Evolutionary conservation across 2,113 vertebrate genomes (phyloP).

Genomic region (Marcusenius ussheri): DNA sequence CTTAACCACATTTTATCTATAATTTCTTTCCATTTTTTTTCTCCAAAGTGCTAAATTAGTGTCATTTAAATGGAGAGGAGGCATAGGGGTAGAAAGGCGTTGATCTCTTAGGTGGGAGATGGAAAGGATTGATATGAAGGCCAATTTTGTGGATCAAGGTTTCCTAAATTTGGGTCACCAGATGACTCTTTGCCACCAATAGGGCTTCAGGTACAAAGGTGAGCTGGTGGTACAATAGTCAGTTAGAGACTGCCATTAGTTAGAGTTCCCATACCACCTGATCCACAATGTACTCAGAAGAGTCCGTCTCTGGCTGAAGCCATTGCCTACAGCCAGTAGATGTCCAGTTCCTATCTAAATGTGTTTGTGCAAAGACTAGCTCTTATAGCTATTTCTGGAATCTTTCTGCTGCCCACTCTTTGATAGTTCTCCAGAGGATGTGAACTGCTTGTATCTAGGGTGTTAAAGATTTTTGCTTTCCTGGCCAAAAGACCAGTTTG

Average conservation of each 20-base stretch:
- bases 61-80: too few relatives aligned
- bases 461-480: background rate
- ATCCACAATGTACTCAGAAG: background rate
- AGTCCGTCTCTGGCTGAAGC: background rate
- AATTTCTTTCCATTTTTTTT: background rate
- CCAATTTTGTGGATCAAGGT: background rate
- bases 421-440: background rate
- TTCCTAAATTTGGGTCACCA: background rate
- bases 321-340: background rate
- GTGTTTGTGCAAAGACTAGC: background rate
- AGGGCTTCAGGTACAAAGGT: background rate
- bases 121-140: background rate
- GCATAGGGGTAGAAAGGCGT: background rate
- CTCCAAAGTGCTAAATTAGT: background rate
- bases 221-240: background rate
- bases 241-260: background rate
- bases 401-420: background rate
- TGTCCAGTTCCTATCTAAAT: background rate
- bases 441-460: background rate
- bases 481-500: background rate
- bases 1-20: background rate
- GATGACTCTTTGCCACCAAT: background rate
- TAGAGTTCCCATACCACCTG: background rate
- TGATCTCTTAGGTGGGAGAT: background rate
- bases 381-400: background rate